phyloP scores from a whole-genome alignment of 1,140 invertebrate genomes.

The Ridgeia piscesae region DNA sequence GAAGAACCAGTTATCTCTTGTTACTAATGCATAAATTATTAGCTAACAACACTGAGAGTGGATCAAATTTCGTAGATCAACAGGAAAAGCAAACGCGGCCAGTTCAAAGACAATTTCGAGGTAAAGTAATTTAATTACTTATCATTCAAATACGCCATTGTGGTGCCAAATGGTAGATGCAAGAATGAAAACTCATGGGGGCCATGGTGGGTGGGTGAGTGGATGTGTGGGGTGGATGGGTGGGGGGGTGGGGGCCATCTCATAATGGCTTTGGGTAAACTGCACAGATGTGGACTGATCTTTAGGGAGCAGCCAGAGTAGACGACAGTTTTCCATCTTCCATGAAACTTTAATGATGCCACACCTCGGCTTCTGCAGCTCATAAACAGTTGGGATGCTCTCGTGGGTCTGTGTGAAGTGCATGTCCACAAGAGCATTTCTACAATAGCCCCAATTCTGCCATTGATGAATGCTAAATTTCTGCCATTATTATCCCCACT shows the following conservation, averaged over 20 bases:
- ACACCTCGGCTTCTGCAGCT: neutral
- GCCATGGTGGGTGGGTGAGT: too few species aligned
- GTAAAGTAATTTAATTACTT: neutral
- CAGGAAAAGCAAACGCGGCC: neutral
- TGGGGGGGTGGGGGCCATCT: too few species aligned
- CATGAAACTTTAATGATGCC: neutral
- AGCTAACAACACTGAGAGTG: neutral
- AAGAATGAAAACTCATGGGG: neutral
- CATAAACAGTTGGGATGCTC: neutral
- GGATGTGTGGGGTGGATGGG: too few species aligned
- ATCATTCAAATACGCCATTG: neutral
- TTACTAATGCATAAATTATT: neutral
- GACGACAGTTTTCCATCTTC: neutral
- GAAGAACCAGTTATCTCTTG: neutral
- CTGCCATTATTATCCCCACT: too few species aligned
- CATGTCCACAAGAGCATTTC: too few species aligned
- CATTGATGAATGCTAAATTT: too few species aligned
- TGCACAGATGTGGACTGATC: neutral
- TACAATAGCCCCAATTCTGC: too few species aligned
- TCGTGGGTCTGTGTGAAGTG: too few species aligned
- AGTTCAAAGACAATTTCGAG: neutral
- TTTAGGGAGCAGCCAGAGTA: neutral
- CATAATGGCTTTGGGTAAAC: neutral
- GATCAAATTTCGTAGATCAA: neutral
- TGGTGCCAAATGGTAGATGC: neutral